Percentiles rank a stretch among this genome's conserved stretches.
These are phyloP conservation scores for Synanthedon formicaeformis DNA, from an alignment of 2,888 invertebrate species.

Conservation along the genomic window DNA sequence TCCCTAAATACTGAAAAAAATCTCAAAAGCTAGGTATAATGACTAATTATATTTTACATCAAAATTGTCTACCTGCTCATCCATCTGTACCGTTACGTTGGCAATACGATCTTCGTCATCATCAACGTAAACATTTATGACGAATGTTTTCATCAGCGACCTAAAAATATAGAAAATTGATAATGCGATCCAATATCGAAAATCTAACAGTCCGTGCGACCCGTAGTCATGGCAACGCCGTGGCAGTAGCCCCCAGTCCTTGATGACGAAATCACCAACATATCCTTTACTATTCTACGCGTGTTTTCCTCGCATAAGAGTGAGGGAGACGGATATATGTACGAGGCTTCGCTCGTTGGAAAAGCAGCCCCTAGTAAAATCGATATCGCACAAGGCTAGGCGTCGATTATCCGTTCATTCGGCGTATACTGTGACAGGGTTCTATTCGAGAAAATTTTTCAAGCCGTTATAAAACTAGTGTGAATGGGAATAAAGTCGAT, in stretches of 20 bases:
- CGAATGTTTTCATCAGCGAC: constrained; percentile 28
- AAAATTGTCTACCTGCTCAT: constrained; percentile 4
- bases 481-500: constrained; percentile 6
- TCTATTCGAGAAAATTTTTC: constrained; percentile 9
- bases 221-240: constrained; percentile 53
- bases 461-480: constrained; percentile 4
- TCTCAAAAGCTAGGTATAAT: no score
- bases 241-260: constrained; percentile 30
- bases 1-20: no score
- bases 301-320: constrained; percentile 7
- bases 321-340: constrained; percentile 22
- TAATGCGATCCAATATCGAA: constrained; percentile 47
- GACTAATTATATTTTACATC: neutral
- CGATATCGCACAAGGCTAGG: constrained; percentile 71
- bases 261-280: constrained; percentile 5
- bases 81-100: constrained; percentile 20
- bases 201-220: constrained; percentile 44
- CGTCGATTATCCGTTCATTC: constrained; percentile 62
- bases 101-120: constrained; percentile 10
- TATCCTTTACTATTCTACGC: constrained; percentile 23
- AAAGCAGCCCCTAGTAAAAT: constrained; percentile 58
- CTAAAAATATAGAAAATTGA: constrained; percentile 60
- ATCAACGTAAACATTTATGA: constrained; percentile 31
- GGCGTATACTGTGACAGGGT: constrained; percentile 7
- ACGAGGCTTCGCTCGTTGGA: constrained; percentile 21